A percentile compares a stretch with the other conserved stretches of the same genome.
Conservation (phyloP, 1,140 invertebrate species). For the Drosophila lini region DNA sequence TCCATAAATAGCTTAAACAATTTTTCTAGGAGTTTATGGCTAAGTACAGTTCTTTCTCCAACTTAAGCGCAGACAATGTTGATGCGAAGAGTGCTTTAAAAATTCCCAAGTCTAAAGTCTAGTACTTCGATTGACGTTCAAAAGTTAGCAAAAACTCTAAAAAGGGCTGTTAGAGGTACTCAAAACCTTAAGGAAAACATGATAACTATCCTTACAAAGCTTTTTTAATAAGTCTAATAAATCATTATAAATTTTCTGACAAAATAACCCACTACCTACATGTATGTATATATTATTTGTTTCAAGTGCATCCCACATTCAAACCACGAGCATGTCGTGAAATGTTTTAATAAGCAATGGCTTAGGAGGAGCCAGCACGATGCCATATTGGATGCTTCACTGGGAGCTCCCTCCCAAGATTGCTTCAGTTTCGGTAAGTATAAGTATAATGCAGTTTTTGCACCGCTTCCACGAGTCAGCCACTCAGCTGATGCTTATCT, state of each 20-base stretch:
- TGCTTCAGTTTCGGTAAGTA: constrained; percentile 45
- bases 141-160: too few relatives aligned
- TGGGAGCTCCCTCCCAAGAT: constrained; percentile 14
- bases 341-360: constrained; percentile 73
- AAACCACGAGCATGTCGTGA: constrained; percentile 23
- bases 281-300: neutral
- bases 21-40: too few relatives aligned
- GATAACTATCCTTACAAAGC: too few relatives aligned
- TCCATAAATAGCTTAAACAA: too few relatives aligned
- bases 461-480: constrained; percentile 16
- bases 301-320: constrained; percentile 1
- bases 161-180: too few relatives aligned
- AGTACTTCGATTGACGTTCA: too few relatives aligned
- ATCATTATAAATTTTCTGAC: neutral
- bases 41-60: too few relatives aligned
- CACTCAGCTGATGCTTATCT: constrained; percentile 76
- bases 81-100: too few relatives aligned
- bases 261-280: neutral
- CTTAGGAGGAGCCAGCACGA: constrained; percentile 34
- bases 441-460: constrained; percentile 56
- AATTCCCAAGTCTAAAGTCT: too few relatives aligned
- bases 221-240: neutral
- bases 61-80: too few relatives aligned
- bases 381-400: constrained; percentile 46
- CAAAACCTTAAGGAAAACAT: too few relatives aligned